Evolutionary conservation across 2,113 vertebrate genomes (phyloP), one percentile per base, ranked within the genome.

Genomic region (Carollia perspicillata): DNA sequence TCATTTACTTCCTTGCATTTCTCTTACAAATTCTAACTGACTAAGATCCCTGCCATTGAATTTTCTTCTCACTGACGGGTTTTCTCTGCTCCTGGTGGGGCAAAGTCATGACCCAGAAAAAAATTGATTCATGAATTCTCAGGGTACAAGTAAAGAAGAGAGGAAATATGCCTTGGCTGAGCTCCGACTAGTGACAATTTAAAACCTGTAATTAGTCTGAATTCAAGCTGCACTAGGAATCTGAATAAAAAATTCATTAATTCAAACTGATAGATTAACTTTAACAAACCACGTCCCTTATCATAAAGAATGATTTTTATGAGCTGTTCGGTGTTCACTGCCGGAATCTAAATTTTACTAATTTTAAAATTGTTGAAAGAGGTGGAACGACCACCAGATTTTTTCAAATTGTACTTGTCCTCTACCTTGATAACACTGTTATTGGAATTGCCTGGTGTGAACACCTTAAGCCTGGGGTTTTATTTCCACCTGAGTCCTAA

Each of bases 121-220:
- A 98, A 99, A 98, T 98, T 98, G 98, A 98, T 99, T 98, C 98
- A 99, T 98, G 98, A 98, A 98, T 98, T 99, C 98, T 98, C 98
- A 98, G 97, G 98, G 97, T 98, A 97, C 98, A 98, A 98, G 98
- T 97, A 98, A 98, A 98, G 98, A 98, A 97, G 98, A 98, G 98
- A 98, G 97, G 96, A 98, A 98, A 98, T 98, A 98, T 98, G 98
- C 97, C 98, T 98, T 98, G 98, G 98, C 98, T 98, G 98, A 98
- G 98, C 98, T 98, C 98, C 97, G 98, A 97, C 98, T 98, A 98
- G 98, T 98, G 98, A 99, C 98, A 99, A 98, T 98, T 98, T 99
- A 98, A 99, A 98, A 98, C 98, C 98, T 98, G 98, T 98, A 99
- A 98, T 99, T 98, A 99, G 98, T 98, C 98, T 98, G 98, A 98